These are phyloP conservation scores for Sarcophaga subvicina DNA, from an alignment of 2,888 invertebrate species.

Conservation along the genomic window DNA sequence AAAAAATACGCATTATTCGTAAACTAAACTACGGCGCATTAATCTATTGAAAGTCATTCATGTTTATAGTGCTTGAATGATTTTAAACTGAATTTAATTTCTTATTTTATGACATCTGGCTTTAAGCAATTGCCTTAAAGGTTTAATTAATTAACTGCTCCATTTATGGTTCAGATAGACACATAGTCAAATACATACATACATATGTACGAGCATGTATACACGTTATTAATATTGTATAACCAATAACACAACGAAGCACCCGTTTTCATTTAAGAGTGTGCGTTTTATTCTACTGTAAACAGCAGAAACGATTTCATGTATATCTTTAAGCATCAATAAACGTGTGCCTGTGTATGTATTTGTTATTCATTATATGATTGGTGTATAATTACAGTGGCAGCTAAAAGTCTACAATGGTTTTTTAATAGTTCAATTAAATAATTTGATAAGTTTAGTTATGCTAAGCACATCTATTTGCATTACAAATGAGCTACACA, in stretches of 20 bases:
- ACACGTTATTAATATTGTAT: neutral
- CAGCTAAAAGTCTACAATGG: no score
- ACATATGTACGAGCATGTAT: neutral
- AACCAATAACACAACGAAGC: neutral
- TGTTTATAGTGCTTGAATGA: neutral
- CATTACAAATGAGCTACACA: no score
- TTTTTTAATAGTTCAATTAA: no score
- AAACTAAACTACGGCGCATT: no score
- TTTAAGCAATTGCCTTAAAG: neutral
- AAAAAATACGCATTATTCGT: no score
- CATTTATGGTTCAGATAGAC: slow-evolving; percentile 12
- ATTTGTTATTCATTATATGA: no score
- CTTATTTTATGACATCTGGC: neutral
- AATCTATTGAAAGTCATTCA: no score
- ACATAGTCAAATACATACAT: neutral
- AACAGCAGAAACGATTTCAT: no score
- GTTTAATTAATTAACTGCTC: neutral
- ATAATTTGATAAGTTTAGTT: no score
- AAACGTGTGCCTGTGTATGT: neutral
- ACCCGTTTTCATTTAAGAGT: neutral
- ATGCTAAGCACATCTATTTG: no score
- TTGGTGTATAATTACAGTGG: no score
- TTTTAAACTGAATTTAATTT: slow-evolving; percentile 6
- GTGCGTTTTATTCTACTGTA: neutral
- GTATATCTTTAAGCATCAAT: neutral